phyloP scores from a whole-genome alignment of 2,797 vertebrate species.

The Myiotriccus ornatus region DNA sequence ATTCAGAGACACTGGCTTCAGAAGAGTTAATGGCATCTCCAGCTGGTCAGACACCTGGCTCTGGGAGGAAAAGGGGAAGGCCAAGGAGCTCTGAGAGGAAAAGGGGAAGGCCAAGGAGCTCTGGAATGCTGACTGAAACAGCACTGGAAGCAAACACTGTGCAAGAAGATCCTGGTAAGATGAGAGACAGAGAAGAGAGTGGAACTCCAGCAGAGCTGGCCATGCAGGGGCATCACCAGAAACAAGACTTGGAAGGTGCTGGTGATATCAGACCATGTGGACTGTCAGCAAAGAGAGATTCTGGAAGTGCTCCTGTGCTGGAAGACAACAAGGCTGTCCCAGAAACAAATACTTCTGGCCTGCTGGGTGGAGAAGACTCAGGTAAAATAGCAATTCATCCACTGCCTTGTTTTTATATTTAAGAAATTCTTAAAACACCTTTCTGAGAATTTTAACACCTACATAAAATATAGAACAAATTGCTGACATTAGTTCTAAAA shows the following conservation, averaged over 20 bases:
- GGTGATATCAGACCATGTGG: rapidly evolving
- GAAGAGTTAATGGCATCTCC: background rate
- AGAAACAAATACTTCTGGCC: background rate
- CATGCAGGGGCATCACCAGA: rapidly evolving
- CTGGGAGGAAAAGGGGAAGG: background rate
- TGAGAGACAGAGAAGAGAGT: too few relatives aligned
- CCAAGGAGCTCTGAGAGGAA: background rate
- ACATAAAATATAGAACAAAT: rapidly evolving
- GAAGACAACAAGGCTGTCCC: background rate
- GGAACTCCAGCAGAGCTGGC: background rate
- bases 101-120: background rate
- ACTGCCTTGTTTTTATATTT: background rate
- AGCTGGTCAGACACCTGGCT: background rate
- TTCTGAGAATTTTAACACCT: background rate
- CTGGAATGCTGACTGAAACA: background rate
- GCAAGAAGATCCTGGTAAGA: rapidly evolving
- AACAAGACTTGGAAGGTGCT: background rate
- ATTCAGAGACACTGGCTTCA: background rate
- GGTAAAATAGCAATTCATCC: constrained; percentile 18
- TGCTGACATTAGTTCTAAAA: background rate
- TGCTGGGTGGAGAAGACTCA: background rate
- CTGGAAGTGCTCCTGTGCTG: background rate
- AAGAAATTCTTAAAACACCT: background rate
- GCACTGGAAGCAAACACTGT: rapidly evolving
- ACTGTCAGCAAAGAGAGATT: background rate